Evolutionary conservation across 2,888 invertebrate genomes (phyloP), one percentile per base, ranked within the genome.

Genomic region (Mythimna vitellina): DNA sequence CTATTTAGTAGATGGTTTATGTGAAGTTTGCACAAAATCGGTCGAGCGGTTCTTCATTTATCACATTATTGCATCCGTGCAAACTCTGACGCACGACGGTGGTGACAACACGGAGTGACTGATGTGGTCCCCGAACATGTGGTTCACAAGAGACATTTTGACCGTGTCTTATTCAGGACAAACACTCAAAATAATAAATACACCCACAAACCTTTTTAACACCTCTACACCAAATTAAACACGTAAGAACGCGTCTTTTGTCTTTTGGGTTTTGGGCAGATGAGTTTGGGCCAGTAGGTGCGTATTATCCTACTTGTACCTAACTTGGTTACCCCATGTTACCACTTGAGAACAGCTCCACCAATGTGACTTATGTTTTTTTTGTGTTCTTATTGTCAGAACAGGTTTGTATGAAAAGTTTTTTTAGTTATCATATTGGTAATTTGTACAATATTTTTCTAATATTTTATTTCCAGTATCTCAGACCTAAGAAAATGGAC

Each of bases 401-500:
- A 20, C 20, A 49, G 20, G 20, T 20, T 20, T 6, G 20, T 20
- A 49, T 49, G 20, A 49, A 17, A 20, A n/a, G n/a, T n/a, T 20
- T 7, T 3, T 17, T 46, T 46, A 17, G 6, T 14, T 42, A 42
- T 42, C 12, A 42, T 20, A 46, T 46, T 46, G 17, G 17, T 46
- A 20, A 46, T 20, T 49, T 49, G 20, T 14, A 49, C 25, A 54
- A 38, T 10, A 22, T 51, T n/a, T 51, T n/a, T 14, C 14, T 5
- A 32, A 35, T 25, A 60, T 87, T 84, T 86, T 85, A 80, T 86
- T 96, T 97, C 14, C 92, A 98, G 98, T 96, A 97, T 91, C 89
- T 98, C 38, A 99, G 98, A 93, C 98, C 98, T 22, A 97, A 97
- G 65, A 97, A 97, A 84, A 96, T 99, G 64, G 97, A 98, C 86